Evolutionary conservation across 2,113 vertebrate genomes (phyloP).

Genomic region (Amphiprion ocellaris): DNA sequence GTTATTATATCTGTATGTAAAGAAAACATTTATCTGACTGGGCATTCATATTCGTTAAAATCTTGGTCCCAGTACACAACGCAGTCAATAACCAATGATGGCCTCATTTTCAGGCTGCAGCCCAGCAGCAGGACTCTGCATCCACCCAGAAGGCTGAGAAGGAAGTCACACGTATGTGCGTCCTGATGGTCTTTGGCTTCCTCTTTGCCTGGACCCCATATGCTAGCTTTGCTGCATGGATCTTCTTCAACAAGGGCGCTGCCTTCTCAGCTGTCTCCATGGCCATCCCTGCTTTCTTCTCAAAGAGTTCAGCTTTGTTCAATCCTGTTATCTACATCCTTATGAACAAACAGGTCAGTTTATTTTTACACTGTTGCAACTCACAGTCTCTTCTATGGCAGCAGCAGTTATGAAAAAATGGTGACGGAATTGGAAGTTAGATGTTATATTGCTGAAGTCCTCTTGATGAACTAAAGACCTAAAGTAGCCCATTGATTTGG

Average conservation of each 20-base stretch:
- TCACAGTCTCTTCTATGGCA: too few species aligned
- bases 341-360: conserved; percentile 87
- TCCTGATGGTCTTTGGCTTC: conserved; percentile 87
- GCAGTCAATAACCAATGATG: not conserved
- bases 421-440: too few species aligned
- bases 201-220: conserved; percentile 86
- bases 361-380: not conserved
- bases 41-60: too few species aligned
- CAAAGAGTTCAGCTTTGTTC: conserved; percentile 88
- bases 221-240: conserved; percentile 83
- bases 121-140: conserved; percentile 86
- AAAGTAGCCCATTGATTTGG: too few species aligned
- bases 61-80: not conserved
- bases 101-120: conserved; percentile 72
- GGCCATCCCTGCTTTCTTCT: conserved; percentile 85
- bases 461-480: too few species aligned
- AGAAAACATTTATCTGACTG: too few species aligned
- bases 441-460: too few species aligned
- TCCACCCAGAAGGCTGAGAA: conserved; percentile 87
- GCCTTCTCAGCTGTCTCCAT: conserved; percentile 81
- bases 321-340: conserved; percentile 83
- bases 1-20: too few species aligned
- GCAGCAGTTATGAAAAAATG: too few species aligned
- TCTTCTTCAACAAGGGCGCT: conserved; percentile 87
- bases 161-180: conserved; percentile 87